Percentiles rank a stretch among this genome's conserved stretches.
Evolutionary conservation across 2,888 invertebrate genomes (phyloP).

Genomic region (Pegoplata infirma): DNA sequence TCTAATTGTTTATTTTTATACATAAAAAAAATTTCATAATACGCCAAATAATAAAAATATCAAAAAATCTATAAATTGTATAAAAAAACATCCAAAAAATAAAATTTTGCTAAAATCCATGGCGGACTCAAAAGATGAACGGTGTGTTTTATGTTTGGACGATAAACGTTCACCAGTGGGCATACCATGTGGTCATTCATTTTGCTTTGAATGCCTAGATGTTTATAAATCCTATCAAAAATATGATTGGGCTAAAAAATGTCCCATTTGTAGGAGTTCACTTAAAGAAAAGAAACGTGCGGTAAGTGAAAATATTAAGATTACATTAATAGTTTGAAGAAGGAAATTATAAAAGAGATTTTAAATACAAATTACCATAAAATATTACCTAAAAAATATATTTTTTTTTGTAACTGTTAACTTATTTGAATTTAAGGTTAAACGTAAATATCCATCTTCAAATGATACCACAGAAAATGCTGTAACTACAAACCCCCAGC

Average conservation of each 20-base stretch:
- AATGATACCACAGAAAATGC: background rate
- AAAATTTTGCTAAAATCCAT: constrained; percentile 1
- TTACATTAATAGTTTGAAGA: background rate
- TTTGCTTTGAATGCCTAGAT: constrained; percentile 63
- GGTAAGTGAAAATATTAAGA: constrained; percentile 46
- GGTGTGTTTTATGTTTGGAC: constrained; percentile 65
- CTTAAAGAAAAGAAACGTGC: constrained; percentile 50
- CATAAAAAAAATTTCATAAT: background rate
- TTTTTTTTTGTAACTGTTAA: constrained; percentile 25
- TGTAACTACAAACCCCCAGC: background rate
- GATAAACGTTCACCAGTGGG: constrained; percentile 63
- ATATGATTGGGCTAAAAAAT: constrained; percentile 64
- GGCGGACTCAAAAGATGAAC: constrained; percentile 13
- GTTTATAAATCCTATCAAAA: constrained; percentile 60
- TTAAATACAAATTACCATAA: background rate
- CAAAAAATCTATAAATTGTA: background rate
- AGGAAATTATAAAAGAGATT: background rate
- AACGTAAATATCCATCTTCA: constrained; percentile 8
- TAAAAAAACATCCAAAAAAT: background rate
- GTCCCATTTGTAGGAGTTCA: constrained; percentile 62
- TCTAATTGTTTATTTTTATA: constrained; percentile 27
- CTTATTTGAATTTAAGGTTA: constrained; percentile 26
- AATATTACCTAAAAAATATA: constrained; percentile 48
- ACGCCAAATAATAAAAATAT: background rate
- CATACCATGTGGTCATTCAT: constrained; percentile 65